Percentiles rank a stretch among this genome's conserved stretches.
Evolutionary conservation across 2,797 vertebrate genomes (phyloP).

Genomic region (Centropyge bicolor): DNA sequence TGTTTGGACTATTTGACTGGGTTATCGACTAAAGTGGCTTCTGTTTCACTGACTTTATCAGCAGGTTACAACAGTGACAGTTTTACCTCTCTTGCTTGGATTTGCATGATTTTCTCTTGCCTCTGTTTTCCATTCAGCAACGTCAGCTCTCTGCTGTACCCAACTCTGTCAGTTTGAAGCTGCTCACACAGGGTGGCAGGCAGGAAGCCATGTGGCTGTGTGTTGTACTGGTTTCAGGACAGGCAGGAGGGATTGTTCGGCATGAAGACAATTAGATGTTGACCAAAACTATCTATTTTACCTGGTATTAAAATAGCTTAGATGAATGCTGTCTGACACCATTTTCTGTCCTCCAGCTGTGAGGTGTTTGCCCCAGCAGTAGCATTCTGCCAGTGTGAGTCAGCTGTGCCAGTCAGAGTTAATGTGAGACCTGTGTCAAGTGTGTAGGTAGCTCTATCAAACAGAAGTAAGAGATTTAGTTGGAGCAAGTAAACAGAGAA

Average conservation of each 20-base stretch:
- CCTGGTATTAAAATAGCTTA: neutral
- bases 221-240: slow-evolving; percentile 27
- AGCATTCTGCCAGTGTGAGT: slow-evolving; percentile 4
- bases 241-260: slow-evolving; percentile 25
- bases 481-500: neutral
- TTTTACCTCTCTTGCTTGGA: slow-evolving; percentile 12
- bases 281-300: slow-evolving; percentile 17
- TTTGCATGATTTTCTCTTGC: slow-evolving; percentile 20
- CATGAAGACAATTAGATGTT: neutral
- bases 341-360: slow-evolving; percentile 20
- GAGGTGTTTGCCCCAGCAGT: neutral
- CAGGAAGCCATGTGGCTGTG: neutral
- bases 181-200: neutral
- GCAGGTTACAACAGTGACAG: neutral
- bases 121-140: neutral
- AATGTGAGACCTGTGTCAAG: neutral
- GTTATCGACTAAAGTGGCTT: slow-evolving; percentile 6
- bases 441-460: neutral
- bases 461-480: neutral
- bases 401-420: neutral
- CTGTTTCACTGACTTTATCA: slow-evolving; percentile 7
- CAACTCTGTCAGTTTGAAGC: neutral
- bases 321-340: neutral
- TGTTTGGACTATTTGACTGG: slow-evolving; percentile 15
- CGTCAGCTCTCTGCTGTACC: neutral